Evolutionary conservation across 1,140 invertebrate genomes (phyloP), one percentile per base, ranked within the genome.

Genomic region (Pissodes strobi): DNA sequence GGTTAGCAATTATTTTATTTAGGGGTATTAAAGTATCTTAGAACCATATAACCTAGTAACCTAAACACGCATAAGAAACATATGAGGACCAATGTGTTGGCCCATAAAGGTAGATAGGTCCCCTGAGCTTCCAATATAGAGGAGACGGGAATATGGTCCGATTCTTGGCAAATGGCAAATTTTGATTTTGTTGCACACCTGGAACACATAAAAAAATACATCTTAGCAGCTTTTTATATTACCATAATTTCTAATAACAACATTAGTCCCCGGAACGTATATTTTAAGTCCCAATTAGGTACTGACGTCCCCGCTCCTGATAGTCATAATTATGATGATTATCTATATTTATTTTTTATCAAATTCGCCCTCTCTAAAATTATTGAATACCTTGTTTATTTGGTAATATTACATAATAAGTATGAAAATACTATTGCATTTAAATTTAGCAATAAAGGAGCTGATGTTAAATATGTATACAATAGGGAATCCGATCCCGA

Each of bases 51-150:
- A 46, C 90, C 90, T 38, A 91, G 80, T 21, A 87, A 77, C 66
- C 90, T 82, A 78, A 91, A 91, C 46, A 89, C 82, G 57, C 91
- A 71, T 45, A 92, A 82, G 78, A 91, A 92, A 57, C 84, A 81
- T 52, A 92, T 69, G 41, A 92, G 80, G n/a, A 91, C 86, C 1
- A 88, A 73, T 6, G 89, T 90, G 78, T 92, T 92, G 48, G 87
- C 84, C 90, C 90, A 91, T 2, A 91, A 76, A 3, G 89, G 87
- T 61, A 82, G 79, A 51, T 81, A 79, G 17, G 83, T 82, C 56
- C 83, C 85, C 71, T 88, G 86, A 37, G 83, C 83, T 66, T 86
- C 83, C 55, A 91, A 76, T 60, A 92, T 89, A 55, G 87, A 86
- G n/a, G 82, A 76, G 9, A 85, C 82, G 38, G 88, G 86, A 79